Percentiles rank a stretch among this genome's conserved stretches.
Evolutionary conservation across 2,113 vertebrate species (phyloP).

Genomic region (Gambusia holbrooki): DNA sequence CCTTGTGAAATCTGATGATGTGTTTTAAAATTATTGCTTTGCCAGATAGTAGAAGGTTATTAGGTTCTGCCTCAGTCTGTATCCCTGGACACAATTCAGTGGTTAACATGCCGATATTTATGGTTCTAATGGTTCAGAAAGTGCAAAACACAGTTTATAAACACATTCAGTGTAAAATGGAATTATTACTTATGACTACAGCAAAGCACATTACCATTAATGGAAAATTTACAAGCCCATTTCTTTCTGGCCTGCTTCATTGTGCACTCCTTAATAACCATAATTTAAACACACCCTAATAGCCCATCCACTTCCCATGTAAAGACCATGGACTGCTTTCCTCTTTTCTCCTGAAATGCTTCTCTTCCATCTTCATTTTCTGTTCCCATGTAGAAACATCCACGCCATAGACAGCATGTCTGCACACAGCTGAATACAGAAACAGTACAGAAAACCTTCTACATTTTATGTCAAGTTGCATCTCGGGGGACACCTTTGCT

Average conservation of each 20-base stretch:
- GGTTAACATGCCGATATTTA: not conserved
- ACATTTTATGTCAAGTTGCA: constrained; percentile 41
- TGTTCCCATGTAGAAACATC: constrained; percentile 48
- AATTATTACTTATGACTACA: constrained; percentile 19
- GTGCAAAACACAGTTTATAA: not conserved
- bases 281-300: constrained; percentile 18
- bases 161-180: constrained; percentile 1
- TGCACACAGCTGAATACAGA: constrained; percentile 48
- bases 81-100: not conserved
- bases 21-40: not conserved
- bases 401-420: constrained; percentile 46
- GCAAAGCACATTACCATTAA: constrained; percentile 43
- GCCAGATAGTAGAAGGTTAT: not conserved
- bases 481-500: constrained; percentile 47
- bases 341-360: constrained; percentile 5
- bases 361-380: constrained; percentile 15
- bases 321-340: constrained; percentile 23
- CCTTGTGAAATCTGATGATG: not conserved
- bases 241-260: constrained; percentile 17
- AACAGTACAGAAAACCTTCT: constrained; percentile 52
- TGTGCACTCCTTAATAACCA: constrained; percentile 22
- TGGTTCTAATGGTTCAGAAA: not conserved
- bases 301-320: constrained; percentile 1
- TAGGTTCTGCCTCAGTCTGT: not conserved
- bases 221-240: constrained; percentile 39